Evolutionary conservation across 1,140 invertebrate genomes (phyloP).

Genomic region (Trichogramma pretiosum): DNA sequence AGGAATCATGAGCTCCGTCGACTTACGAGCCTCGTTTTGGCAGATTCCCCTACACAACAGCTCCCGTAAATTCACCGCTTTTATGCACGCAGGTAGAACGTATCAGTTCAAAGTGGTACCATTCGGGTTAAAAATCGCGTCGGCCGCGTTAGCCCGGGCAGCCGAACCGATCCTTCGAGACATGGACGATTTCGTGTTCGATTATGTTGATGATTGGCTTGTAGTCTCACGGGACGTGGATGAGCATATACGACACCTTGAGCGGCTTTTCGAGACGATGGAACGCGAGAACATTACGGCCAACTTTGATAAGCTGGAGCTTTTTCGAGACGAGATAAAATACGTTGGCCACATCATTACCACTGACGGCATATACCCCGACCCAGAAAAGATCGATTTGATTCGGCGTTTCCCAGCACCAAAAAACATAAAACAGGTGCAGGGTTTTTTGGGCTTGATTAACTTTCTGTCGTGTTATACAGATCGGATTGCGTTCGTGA

Average conservation of each 20-base stretch:
- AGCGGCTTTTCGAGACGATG: background rate
- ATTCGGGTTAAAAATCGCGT: slow-evolving; percentile 29
- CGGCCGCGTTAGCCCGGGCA: slow-evolving; percentile 24
- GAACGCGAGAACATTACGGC: background rate
- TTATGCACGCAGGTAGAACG: slow-evolving; percentile 24
- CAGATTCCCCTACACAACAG: slow-evolving; percentile 26
- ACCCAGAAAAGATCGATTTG: background rate
- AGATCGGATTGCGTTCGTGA: background rate
- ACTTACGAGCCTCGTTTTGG: slow-evolving; percentile 31
- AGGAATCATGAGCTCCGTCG: slow-evolving; percentile 22
- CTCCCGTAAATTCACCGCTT: slow-evolving; percentile 28
- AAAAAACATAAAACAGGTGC: background rate
- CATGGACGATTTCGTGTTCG: slow-evolving; percentile 1
- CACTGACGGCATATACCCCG: background rate
- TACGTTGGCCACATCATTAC: background rate
- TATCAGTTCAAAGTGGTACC: slow-evolving; percentile 28
- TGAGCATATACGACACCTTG: slow-evolving; percentile 21
- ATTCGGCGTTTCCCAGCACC: background rate
- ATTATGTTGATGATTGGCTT: slow-evolving; percentile 23
- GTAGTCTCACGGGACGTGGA: slow-evolving; percentile 11
- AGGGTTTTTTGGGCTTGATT: background rate
- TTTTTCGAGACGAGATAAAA: background rate
- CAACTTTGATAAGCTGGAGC: background rate
- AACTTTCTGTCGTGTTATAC: background rate
- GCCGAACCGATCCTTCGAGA: background rate